These are phyloP conservation scores for Pteruthius melanotis DNA, from an alignment of 2,113 vertebrate species.

Conservation along the genomic window DNA sequence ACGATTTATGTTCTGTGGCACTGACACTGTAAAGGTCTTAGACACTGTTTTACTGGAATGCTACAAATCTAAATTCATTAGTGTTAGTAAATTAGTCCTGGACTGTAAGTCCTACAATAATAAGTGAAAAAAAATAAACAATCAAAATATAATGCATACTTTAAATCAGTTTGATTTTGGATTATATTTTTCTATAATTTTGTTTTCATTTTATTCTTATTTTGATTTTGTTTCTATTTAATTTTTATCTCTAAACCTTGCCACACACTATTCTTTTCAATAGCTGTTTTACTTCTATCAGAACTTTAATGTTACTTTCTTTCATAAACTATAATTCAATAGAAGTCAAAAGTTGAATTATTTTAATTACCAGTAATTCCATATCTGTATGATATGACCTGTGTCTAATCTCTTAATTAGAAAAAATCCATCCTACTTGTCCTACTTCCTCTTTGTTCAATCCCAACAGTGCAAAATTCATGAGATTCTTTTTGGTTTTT, in stretches of 20 bases:
- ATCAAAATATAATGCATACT: not conserved
- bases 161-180: not conserved
- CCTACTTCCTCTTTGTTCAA: not conserved
- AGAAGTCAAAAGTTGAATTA: not conserved
- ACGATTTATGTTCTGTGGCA: not conserved
- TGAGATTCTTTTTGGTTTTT: rapidly evolving
- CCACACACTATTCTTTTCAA: not conserved
- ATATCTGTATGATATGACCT: not conserved
- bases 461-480: not conserved
- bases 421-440: not conserved
- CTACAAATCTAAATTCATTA: not conserved
- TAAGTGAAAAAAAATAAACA: not conserved
- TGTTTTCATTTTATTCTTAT: not conserved
- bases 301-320: not conserved
- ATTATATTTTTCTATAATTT: not conserved
- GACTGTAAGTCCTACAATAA: not conserved
- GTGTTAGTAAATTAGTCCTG: not conserved
- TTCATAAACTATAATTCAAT: not conserved
- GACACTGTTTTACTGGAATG: not conserved
- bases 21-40: not conserved
- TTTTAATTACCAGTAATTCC: not conserved
- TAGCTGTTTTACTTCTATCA: not conserved
- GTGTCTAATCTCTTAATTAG: not conserved
- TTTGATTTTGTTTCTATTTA: not conserved
- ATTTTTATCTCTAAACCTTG: not conserved